phyloP scores from a whole-genome alignment of 2,113 vertebrate species.

The Lycocorax pyrrhopterus region DNA sequence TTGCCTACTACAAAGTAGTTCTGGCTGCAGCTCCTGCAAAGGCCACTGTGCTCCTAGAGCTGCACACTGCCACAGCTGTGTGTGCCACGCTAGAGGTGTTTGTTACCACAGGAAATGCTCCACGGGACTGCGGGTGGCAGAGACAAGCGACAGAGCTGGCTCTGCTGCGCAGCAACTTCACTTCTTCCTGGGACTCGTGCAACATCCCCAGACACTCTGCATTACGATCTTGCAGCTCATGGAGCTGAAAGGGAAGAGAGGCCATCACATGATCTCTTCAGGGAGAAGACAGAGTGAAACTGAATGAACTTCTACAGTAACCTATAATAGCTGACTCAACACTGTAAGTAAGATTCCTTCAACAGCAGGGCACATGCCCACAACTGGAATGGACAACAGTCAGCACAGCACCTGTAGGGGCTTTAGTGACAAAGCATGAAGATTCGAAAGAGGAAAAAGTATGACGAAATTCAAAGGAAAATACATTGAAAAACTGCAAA shows the following conservation, averaged over 20 bases:
- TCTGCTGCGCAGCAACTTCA: slow-evolving; percentile 85
- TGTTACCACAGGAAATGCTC: slow-evolving; percentile 86
- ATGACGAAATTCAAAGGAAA: not conserved
- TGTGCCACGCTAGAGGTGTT: rapidly evolving
- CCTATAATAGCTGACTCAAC: not conserved
- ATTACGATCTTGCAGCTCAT: slow-evolving; percentile 90
- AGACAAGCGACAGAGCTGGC: slow-evolving; percentile 76
- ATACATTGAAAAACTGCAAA: not conserved
- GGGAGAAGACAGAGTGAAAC: not conserved
- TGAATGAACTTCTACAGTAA: not conserved
- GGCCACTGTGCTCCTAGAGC: not conserved
- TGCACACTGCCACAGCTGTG: not conserved
- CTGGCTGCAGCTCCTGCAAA: not conserved
- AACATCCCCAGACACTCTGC: slow-evolving; percentile 92
- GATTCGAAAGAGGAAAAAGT: not conserved
- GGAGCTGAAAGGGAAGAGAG: slow-evolving; percentile 75
- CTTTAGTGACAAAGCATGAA: not conserved
- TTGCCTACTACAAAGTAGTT: not conserved
- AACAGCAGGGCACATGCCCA: not conserved
- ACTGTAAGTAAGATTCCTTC: not conserved
- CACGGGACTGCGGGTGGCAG: slow-evolving; percentile 72
- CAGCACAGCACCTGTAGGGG: rapidly evolving
- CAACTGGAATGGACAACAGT: not conserved
- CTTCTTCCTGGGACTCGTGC: slow-evolving; percentile 93
- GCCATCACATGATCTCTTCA: not conserved